A percentile compares a stretch with the other conserved stretches of the same genome.
Evolutionary conservation across 2,888 invertebrate species (phyloP).

Genomic region (Parthenolecanium corni): DNA sequence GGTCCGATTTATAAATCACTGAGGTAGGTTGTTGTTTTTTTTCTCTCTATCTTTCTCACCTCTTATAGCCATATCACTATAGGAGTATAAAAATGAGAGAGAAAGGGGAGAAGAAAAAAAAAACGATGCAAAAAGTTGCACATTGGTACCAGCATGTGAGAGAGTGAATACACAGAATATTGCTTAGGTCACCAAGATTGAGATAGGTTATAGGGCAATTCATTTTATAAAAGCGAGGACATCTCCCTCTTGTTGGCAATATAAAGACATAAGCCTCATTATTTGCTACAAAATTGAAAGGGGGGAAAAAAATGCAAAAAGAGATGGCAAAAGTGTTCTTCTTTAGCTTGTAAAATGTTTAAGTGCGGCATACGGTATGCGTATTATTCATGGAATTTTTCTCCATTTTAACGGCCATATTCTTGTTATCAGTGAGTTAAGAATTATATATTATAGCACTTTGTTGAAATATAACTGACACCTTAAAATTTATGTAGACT

Average conservation of each 20-base stretch:
- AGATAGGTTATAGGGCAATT: constrained; percentile 27
- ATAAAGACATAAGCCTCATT: constrained; percentile 25
- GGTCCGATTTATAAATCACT: constrained; percentile 26
- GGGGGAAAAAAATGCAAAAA: no score
- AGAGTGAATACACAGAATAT: not conserved
- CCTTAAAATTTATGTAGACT: constrained; percentile 12
- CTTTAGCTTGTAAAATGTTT: constrained; percentile 15
- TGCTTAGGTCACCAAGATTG: constrained; percentile 25
- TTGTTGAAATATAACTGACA: constrained; percentile 23
- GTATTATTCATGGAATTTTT: constrained; percentile 27
- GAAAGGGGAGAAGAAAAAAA: not conserved
- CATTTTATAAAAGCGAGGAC: constrained; percentile 25
- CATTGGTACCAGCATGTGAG: constrained; percentile 8
- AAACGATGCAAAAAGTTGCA: not conserved
- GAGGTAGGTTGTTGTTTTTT: constrained; percentile 17
- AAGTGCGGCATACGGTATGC: constrained; percentile 26
- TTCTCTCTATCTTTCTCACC: no score
- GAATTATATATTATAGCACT: constrained; percentile 20
- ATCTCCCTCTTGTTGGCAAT: constrained; percentile 23
- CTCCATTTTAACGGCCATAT: constrained; percentile 12
- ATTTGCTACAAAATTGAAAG: constrained; percentile 26
- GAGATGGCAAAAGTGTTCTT: not conserved
- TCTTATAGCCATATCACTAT: no score
- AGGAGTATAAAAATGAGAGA: not conserved
- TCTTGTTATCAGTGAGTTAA: constrained; percentile 20